phyloP scores from a whole-genome alignment of 2,797 vertebrate genomes.

The Xerus rutilus region DNA sequence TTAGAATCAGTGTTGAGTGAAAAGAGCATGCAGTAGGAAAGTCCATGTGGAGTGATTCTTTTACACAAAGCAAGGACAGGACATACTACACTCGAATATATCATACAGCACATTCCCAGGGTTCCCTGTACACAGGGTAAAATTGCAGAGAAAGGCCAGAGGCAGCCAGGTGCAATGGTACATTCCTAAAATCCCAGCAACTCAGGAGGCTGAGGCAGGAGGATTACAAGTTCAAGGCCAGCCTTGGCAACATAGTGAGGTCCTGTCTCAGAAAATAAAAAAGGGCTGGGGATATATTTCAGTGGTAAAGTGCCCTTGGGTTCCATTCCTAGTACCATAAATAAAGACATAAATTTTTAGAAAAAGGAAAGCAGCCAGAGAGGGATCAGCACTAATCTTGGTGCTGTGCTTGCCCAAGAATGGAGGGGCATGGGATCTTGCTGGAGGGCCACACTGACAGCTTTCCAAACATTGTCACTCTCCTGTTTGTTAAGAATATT shows the following conservation, averaged over 20 bases:
- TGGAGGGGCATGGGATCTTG: neutral
- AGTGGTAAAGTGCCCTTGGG: too few species aligned
- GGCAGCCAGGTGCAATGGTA: too few species aligned
- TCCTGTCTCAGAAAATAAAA: too few species aligned
- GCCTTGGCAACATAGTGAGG: too few species aligned
- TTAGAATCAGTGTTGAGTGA: conserved; percentile 9
- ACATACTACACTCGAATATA: neutral
- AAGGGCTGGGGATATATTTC: too few species aligned
- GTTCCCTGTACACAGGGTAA: neutral
- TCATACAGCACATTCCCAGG: neutral
- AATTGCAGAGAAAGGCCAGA: neutral
- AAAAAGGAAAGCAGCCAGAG: too few species aligned
- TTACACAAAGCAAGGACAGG: neutral
- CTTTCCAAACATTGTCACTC: neutral
- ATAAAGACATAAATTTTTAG: too few species aligned
- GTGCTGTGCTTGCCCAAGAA: neutral
- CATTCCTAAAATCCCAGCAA: too few species aligned
- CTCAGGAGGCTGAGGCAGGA: too few species aligned
- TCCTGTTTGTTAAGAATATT: neutral
- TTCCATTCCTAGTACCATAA: too few species aligned
- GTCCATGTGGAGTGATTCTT: neutral
- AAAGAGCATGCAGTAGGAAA: neutral
- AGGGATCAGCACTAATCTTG: neutral
- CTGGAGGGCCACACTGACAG: neutral
- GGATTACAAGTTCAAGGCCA: too few species aligned